phyloP scores from a whole-genome alignment of 2,888 invertebrate species.

The Galeopsomyia nigrocyanea region DNA sequence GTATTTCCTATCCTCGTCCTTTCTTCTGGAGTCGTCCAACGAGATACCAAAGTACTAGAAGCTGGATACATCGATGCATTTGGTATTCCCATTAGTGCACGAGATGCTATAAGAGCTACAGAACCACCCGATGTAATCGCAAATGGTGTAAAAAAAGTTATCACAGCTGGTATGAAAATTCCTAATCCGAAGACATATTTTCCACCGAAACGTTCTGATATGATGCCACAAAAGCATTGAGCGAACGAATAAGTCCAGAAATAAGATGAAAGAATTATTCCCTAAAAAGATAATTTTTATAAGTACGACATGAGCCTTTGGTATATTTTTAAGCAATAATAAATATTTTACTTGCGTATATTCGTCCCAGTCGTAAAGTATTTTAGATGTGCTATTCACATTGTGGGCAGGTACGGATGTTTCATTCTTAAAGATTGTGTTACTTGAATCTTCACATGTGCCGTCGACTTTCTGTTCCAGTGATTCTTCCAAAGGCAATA shows the following conservation, averaged over 20 bases:
- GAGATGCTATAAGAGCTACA: slow-evolving; percentile 76
- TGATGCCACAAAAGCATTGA: slow-evolving; percentile 82
- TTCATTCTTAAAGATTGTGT: too few relatives aligned
- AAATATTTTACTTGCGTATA: too few relatives aligned
- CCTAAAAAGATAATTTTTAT: slow-evolving; percentile 68
- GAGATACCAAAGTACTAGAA: slow-evolving; percentile 80
- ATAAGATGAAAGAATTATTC: slow-evolving; percentile 81
- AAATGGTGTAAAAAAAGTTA: slow-evolving; percentile 82
- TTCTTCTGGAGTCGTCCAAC: slow-evolving; percentile 73
- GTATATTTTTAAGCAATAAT: too few relatives aligned
- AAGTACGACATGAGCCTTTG: too few relatives aligned
- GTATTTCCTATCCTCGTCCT: slow-evolving; percentile 73
- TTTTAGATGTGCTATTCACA: too few relatives aligned
- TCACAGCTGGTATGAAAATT: slow-evolving; percentile 81
- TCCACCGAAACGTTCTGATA: slow-evolving; percentile 85
- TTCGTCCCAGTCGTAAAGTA: too few relatives aligned
- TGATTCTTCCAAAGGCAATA: too few relatives aligned
- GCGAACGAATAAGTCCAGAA: slow-evolving; percentile 86
- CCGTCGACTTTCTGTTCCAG: too few relatives aligned
- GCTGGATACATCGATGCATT: slow-evolving; percentile 87
- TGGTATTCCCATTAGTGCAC: slow-evolving; percentile 83
- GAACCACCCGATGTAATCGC: slow-evolving; percentile 76
- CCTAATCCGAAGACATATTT: slow-evolving; percentile 85
- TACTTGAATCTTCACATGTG: too few relatives aligned
- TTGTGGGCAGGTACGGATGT: too few relatives aligned